Conservation (phyloP, 2,797 vertebrate genomes). For the Amblyraja radiata region DNA sequence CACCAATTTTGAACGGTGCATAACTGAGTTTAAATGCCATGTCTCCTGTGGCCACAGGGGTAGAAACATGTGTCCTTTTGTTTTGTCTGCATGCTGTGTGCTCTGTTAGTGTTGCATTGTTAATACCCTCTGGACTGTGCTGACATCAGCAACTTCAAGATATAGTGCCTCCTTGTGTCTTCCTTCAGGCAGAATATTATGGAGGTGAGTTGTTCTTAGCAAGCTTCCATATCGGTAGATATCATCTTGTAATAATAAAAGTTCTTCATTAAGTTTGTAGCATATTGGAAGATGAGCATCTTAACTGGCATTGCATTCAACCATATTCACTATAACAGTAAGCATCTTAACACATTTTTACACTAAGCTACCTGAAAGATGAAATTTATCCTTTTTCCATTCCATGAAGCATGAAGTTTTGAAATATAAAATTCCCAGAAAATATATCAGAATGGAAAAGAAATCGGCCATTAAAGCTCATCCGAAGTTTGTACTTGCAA, state of each 20-base stretch:
- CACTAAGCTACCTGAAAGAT: neutral
- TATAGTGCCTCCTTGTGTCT: conserved; percentile 28
- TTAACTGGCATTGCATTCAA: no score
- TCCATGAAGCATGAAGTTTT: neutral
- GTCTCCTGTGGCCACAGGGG: neutral
- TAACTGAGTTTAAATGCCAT: conserved; percentile 5
- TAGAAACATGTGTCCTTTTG: no score
- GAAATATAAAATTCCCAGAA: neutral
- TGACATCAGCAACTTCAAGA: conserved; percentile 31
- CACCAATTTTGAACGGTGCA: neutral
- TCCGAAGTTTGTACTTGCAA: neutral
- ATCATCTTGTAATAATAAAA: neutral
- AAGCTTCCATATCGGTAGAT: neutral
- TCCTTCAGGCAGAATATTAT: neutral
- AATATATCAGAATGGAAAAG: neutral
- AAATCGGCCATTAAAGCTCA: neutral
- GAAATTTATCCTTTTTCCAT: no score
- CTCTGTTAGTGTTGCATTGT: neutral
- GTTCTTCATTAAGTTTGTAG: neutral
- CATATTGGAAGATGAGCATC: neutral
- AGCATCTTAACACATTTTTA: neutral
- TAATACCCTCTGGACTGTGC: neutral
- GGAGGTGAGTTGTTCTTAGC: neutral
- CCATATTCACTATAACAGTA: neutral
- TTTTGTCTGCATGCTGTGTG: neutral